These are phyloP conservation scores for Charina bottae DNA, from an alignment of 2,113 vertebrate species.

Conservation along the genomic window DNA sequence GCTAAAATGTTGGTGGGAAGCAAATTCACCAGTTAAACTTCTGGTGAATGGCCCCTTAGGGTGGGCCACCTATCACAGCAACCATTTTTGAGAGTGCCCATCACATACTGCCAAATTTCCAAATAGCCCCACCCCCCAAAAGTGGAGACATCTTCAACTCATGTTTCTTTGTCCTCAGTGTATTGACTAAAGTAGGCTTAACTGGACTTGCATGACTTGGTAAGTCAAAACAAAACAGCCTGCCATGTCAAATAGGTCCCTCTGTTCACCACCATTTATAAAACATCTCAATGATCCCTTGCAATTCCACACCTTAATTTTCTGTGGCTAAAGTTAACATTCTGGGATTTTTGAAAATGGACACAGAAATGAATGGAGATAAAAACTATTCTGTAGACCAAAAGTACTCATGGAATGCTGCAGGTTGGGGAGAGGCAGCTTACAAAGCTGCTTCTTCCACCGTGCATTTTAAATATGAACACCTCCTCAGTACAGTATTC, in stretches of 20 bases:
- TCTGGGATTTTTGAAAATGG: slow-evolving; percentile 57
- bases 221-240: background rate
- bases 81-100: no score
- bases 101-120: background rate
- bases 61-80: no score
- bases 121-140: background rate
- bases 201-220: background rate
- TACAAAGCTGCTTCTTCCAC: slow-evolving; percentile 55
- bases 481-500: slow-evolving; percentile 70
- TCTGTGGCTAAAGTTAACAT: slow-evolving; percentile 57
- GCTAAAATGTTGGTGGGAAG: no score
- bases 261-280: background rate
- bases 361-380: slow-evolving; percentile 55
- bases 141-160: background rate
- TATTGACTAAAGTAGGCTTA: background rate
- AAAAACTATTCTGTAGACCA: slow-evolving; percentile 35
- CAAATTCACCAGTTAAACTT: no score
- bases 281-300: background rate
- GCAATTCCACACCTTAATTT: background rate
- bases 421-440: slow-evolving; percentile 56
- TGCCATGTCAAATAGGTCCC: background rate
- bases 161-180: background rate
- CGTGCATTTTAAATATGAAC: slow-evolving; percentile 67
- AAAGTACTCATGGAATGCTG: slow-evolving; percentile 51
- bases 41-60: no score